phyloP scores from a whole-genome alignment of 1,140 invertebrate genomes.

The Cydia fagiglandana region DNA sequence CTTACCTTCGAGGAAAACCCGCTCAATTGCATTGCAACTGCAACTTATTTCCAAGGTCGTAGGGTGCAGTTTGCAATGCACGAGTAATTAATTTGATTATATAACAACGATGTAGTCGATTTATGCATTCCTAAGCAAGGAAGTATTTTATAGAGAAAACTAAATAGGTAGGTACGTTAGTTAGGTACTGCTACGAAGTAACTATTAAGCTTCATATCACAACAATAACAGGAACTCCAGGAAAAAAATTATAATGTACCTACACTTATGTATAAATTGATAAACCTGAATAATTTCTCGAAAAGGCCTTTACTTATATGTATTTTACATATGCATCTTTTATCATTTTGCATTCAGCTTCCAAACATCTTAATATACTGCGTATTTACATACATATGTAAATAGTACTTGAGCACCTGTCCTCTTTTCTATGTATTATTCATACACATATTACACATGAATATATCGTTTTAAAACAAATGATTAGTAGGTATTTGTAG shows the following conservation, averaged over 20 bases:
- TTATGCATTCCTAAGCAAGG: constrained; percentile 1
- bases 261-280: too few relatives aligned
- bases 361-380: background rate
- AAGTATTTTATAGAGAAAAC: background rate
- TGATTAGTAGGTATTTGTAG: too few relatives aligned
- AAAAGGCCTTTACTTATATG: too few relatives aligned
- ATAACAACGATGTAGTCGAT: background rate
- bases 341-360: background rate
- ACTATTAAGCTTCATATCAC: background rate
- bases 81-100: background rate
- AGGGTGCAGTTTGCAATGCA: background rate
- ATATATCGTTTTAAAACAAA: background rate
- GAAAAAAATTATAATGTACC: too few relatives aligned
- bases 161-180: background rate
- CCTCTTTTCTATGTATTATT: background rate
- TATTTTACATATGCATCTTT: background rate
- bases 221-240: background rate
- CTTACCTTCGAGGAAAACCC: constrained; percentile 22
- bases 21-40: background rate
- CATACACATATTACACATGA: background rate
- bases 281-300: too few relatives aligned
- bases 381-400: background rate
- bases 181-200: background rate
- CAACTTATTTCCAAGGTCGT: constrained; percentile 1
- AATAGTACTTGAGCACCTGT: background rate